A percentile compares a stretch with the other conserved stretches of the same genome.
These are phyloP conservation scores for Gymnoscopelus braueri DNA, from an alignment of 2,797 vertebrate genomes.

Conservation along the genomic window DNA sequence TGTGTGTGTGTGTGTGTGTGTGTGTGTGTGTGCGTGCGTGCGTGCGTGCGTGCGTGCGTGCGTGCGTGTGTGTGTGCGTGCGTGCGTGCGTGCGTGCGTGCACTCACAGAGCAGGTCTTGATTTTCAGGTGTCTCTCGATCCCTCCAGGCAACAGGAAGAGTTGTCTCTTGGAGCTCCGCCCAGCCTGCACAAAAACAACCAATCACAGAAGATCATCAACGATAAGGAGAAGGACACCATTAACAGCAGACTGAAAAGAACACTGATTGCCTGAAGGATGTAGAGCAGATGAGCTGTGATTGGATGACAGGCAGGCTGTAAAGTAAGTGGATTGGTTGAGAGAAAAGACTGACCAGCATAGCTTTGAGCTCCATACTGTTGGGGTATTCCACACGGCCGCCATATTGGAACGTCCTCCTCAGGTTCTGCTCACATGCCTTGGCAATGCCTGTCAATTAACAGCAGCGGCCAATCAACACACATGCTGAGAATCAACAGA, in stretches of 20 bases:
- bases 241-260: background rate
- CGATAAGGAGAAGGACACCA: background rate
- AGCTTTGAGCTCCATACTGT: constrained; percentile 92
- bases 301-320: background rate
- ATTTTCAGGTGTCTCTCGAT: constrained; percentile 95
- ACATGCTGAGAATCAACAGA: background rate
- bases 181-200: constrained; percentile 83
- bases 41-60: background rate
- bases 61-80: constrained; percentile 4
- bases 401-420: constrained; percentile 90
- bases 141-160: constrained; percentile 93
- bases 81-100: constrained; percentile 10
- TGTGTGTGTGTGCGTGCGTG: background rate
- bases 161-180: constrained; percentile 95
- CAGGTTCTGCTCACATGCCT: constrained; percentile 94
- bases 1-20: too few relatives aligned
- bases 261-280: background rate
- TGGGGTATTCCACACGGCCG: constrained; percentile 88
- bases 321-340: background rate
- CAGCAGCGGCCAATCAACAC: constrained; percentile 11
- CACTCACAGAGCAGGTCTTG: constrained; percentile 93
- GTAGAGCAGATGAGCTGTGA: background rate
- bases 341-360: constrained; percentile 87
- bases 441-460: constrained; percentile 87
- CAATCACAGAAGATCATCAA: constrained; percentile 33